Evolutionary conservation across 2,888 invertebrate species (phyloP), one percentile per base, ranked within the genome.

Genomic region (Atrina japonica): DNA sequence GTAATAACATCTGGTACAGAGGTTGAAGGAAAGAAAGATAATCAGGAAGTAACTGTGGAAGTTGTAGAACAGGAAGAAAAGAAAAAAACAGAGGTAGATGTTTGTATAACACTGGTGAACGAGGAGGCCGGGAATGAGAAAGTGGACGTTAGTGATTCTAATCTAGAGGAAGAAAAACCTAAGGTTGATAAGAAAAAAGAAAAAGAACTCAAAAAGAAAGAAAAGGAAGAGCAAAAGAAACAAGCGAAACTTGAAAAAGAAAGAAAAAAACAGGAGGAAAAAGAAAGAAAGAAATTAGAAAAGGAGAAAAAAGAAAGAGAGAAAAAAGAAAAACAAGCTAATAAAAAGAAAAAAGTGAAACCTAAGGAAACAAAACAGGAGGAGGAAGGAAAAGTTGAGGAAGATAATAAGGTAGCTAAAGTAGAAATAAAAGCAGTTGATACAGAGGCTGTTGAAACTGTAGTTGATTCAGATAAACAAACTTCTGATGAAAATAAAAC

Each of bases 281-380:
- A 79, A 66, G 63, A 65, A 55, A 47, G 66, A 63, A 73, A 63
- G 27, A 67, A 73, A 35, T 70, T 66, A 35, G 68, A 73, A 49
- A 55, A 70, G 40, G 70, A 72, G 30, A 63, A 53, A 23, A 73
- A 75, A 60, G 63, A 61, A 45, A 66, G 70, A 58, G 69, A 68
- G 49, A 71, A 71, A 55, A 60, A 65, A 40, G 65, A 65, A 40
- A 73, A 73, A 52, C 68, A 73, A 16, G 56, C 43, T n/a, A 56
- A 63, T 43, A 66, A 71, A 52, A 50, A 58, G 21, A 66, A 63
- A 27, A 65, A 70, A 49, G 43, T 35, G 16, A 27, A 58, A 27
- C 25, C 35, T 40, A 63, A 63, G 16, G 63, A 64, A 11, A 58
- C 27, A 35, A 70, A 59, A 30, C 59, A 30, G n/a, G 64, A 50